Evolutionary conservation across 2,113 vertebrate species (phyloP).

Genomic region (Tyto alba): DNA sequence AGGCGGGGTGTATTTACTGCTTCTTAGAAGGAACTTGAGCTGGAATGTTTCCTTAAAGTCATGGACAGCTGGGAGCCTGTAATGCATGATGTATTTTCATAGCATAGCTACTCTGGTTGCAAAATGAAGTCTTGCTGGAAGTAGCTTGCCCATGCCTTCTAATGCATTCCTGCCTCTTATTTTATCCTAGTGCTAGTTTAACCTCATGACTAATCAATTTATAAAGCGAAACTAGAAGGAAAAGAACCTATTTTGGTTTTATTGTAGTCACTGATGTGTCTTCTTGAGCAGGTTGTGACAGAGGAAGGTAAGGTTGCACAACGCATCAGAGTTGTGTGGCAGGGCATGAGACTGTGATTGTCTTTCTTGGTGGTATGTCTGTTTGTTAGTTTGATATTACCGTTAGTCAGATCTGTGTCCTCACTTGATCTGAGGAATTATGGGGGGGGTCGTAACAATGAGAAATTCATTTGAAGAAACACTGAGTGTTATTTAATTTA

Average conservation of each 20-base stretch:
- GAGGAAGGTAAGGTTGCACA: background rate
- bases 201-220: background rate
- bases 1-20: background rate
- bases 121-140: background rate
- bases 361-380: background rate
- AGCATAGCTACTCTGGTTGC: background rate
- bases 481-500: background rate
- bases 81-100: background rate
- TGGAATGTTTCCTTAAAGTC: background rate
- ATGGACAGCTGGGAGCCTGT: background rate
- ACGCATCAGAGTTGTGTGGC: background rate
- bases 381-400: background rate
- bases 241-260: fast-evolving
- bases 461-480: background rate
- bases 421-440: background rate
- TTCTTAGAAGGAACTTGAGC: background rate
- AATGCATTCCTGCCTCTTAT: background rate
- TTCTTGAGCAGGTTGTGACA: background rate
- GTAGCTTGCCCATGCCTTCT: background rate
- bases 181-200: background rate
- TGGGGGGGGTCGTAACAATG: background rate
- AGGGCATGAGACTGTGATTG: fast-evolving
- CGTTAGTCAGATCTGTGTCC: background rate
- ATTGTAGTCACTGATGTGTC: background rate
- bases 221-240: background rate